A percentile compares a stretch with the other conserved stretches of the same genome.
Evolutionary conservation across 2,797 vertebrate species (phyloP).

Genomic region (Cebuella pygmaea): DNA sequence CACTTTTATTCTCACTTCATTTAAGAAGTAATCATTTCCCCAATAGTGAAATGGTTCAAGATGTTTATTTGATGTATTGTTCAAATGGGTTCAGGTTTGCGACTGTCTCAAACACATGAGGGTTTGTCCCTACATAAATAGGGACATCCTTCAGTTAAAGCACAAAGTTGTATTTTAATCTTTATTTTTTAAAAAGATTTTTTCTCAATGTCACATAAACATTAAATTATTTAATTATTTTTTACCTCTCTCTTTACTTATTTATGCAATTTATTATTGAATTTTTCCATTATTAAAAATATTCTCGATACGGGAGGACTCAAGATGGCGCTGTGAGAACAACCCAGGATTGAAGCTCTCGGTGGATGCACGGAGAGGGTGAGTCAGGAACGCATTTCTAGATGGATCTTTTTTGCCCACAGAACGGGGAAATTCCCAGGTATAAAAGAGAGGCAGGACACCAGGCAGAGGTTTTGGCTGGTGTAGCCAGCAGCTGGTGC

Average conservation of each 20-base stretch:
- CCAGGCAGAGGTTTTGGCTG: too few species aligned
- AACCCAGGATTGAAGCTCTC: too few species aligned
- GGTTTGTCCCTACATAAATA: too few species aligned
- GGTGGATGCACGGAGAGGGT: too few species aligned
- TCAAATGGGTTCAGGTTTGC: not conserved
- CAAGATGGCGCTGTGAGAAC: too few species aligned
- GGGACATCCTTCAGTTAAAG: not conserved
- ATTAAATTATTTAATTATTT: not conserved
- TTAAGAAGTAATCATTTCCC: not conserved
- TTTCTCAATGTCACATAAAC: not conserved
- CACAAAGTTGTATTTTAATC: not conserved
- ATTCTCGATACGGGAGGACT: too few species aligned
- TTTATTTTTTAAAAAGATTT: not conserved
- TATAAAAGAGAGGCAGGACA: too few species aligned
- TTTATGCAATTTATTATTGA: not conserved
- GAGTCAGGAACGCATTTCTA: too few species aligned
- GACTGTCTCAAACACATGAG: not conserved
- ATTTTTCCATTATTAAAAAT: not conserved
- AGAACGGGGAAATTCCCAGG: too few species aligned
- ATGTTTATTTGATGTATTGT: not conserved
- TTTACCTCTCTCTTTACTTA: not conserved
- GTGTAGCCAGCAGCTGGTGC: too few species aligned
- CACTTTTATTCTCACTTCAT: not conserved
- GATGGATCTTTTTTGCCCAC: too few species aligned
- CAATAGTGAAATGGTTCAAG: not conserved